Base-by-base conservation (phyloP, 1,140 invertebrate genomes). In the Lysiphlebus fabarum region DNA sequence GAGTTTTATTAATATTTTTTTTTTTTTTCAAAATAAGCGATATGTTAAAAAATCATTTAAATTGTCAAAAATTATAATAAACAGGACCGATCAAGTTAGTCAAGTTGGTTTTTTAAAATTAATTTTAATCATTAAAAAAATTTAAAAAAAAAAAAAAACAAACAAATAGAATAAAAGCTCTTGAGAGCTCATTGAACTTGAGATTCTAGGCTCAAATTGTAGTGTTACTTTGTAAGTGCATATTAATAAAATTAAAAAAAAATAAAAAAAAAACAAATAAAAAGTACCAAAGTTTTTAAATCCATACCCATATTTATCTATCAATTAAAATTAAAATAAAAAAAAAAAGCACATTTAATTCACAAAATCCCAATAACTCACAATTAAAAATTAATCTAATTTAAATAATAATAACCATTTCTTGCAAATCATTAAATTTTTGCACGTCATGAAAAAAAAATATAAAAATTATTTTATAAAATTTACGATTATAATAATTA, bases 171-270 rank as follows among this genome's bases (percentile, higher is more conserved):
- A 60, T 62, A 40, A 48, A 54, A 74, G 74, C 70, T 74, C 73
- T 71, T 72, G 74, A 74, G 72, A 75, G 36, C 36, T 51, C 14
- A 75, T 67, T 65, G 49, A 62, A 62, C 66, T 69, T 61, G 60
- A 71, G 72, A 75, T 78, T 78, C 76, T 76, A 76, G 70, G 71
- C 69, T 65, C 69, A 75, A 71, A 70, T 75, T 67, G 67, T 68
- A 66, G 65, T 68, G 64, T 68, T 65, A 59, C 48, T 38, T 51
- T 56, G 47, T 51, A 62, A 43, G 17, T 59, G 54, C 53, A 41
- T 62, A 47, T 50, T 54, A 17, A 17, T 45, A 51, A 58, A 73
- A 47, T 50, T 54, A 17, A 17, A 50, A 51, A 58, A 73, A 71
- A 69, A 71, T 40, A 61, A 59, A 58, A 61, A 54, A 45, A 64